Evolutionary conservation across 2,888 invertebrate species (phyloP), one percentile per base, ranked within the genome.

Genomic region (Hirtodrosophila alboralis): DNA sequence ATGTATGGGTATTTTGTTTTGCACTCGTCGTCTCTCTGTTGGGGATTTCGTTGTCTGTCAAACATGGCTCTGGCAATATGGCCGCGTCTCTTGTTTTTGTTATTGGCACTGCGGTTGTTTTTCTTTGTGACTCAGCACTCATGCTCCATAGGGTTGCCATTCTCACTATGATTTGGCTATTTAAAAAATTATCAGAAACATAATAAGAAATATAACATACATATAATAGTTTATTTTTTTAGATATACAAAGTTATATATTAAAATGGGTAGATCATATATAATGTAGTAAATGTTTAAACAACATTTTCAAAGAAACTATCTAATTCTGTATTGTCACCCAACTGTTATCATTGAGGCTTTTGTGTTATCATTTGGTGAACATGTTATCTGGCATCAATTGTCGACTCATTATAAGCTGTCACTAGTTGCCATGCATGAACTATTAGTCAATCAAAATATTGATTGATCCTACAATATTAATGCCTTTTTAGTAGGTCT

Each of bases 51-150:
- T 45, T 79, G 84, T 75, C 80, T 54, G 53, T 78, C 71, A 71
- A 81, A 80, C 57, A 86, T 84, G 83, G 81, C 75, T 71, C 52
- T 53, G 58, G 49, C 84, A 88, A 87, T 60, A 88, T 88, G 88
- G 88, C 88, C 59, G 87, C 85, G 37, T 18, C 47, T 63, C 44
- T 58, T 60, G 53, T 58, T 78, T 18, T 60, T 75, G 40, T 72
- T 51, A 36, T 49, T 60, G 28, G 12, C n/a, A n/a, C 28, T 59
- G 49, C 69, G 51, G 56, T 37, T 64, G 59, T 69, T 57, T 60
- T 66, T 54, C 68, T 45, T 48, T 71, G 73, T 77, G 79, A 79
- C 63, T 83, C 80, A 83, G 52, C 28, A 10, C 45, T 48, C 14
- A 52, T 36, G 30, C 36, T 23, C 27, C 4, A 12, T 26, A 79